phyloP scores from a whole-genome alignment of 2,888 invertebrate species.

The Zygothrica quintamaculata region DNA sequence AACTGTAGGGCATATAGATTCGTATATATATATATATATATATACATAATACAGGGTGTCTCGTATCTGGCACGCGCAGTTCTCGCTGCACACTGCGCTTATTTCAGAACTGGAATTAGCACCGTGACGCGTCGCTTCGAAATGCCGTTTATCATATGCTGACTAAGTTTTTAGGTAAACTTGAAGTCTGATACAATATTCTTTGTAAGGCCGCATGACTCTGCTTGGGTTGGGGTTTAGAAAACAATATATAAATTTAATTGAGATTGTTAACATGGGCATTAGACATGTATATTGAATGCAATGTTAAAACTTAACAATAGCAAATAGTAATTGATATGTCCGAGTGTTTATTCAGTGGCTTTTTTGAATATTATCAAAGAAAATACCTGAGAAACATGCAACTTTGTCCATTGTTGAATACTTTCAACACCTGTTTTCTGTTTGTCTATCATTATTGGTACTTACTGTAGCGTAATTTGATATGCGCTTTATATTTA shows the following conservation, averaged over 20 bases:
- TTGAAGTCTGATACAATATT: conserved; percentile 14
- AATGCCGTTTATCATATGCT: conserved; percentile 46
- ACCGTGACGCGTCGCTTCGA: conserved; percentile 60
- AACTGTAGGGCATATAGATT: conserved; percentile 39
- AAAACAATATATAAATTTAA: background rate
- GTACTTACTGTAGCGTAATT: conserved; percentile 1
- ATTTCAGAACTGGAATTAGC: conserved; percentile 47
- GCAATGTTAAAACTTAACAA: conserved; percentile 17
- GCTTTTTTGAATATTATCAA: too few relatives aligned
- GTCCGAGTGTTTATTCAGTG: conserved; percentile 4
- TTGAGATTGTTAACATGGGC: conserved; percentile 1
- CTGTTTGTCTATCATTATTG: background rate
- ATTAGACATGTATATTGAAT: conserved; percentile 14
- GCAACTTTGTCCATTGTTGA: background rate
- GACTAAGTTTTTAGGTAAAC: conserved; percentile 61
- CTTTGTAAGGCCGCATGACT: conserved; percentile 33
- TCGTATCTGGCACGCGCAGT: conserved; percentile 53
- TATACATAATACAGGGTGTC: conserved; percentile 61
- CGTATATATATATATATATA: too few relatives aligned
- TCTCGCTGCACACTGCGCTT: background rate
- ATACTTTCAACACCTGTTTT: too few relatives aligned
- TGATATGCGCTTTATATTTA: background rate
- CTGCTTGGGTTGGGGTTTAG: too few relatives aligned
- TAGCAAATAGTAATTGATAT: conserved; percentile 27
- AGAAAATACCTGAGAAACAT: too few relatives aligned